These are phyloP conservation scores for Drosophila ambigua DNA, from an alignment of 1,140 invertebrate genomes.

Conservation along the genomic window DNA sequence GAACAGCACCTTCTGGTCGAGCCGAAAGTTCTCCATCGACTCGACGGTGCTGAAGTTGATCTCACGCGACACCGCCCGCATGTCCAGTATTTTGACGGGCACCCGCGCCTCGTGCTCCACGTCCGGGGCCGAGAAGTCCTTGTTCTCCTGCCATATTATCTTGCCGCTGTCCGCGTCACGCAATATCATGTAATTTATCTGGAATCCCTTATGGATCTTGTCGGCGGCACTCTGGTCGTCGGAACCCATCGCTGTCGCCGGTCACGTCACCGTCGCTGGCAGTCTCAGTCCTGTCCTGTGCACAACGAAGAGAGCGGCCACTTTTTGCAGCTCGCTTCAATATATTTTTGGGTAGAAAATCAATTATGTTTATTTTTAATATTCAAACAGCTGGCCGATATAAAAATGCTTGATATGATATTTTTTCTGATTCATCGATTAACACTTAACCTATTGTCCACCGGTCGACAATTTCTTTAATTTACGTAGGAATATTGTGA, in stretches of 20 bases:
- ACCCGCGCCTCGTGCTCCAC: conserved; percentile 98
- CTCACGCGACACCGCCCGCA: conserved; percentile 97
- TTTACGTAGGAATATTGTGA: too few relatives aligned
- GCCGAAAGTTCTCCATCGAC: conserved; percentile 97
- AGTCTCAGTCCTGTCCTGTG: conserved; percentile 18
- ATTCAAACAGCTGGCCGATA: conserved; percentile 28
- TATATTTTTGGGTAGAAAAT: conserved; percentile 71
- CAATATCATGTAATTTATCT: conserved; percentile 98
- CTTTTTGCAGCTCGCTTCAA: conserved; percentile 17
- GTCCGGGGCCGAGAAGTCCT: conserved; percentile 96
- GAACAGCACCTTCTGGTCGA: conserved; percentile 96
- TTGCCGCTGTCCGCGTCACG: conserved; percentile 98
- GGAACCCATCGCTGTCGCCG: conserved; percentile 63
- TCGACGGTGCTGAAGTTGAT: conserved; percentile 99
- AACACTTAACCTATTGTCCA: too few relatives aligned
- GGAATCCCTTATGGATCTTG: conserved; percentile 80
- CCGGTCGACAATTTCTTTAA: too few relatives aligned
- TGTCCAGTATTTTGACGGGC: conserved; percentile 98
- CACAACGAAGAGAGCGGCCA: conserved; percentile 58
- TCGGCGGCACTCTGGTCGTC: conserved; percentile 75
- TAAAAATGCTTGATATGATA: too few relatives aligned
- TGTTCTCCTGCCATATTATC: conserved; percentile 98
- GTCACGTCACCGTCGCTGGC: conserved; percentile 16
- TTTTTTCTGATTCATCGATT: too few relatives aligned
- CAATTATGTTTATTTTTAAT: conserved; percentile 80